Percentiles rank a stretch among this genome's conserved stretches.
These are phyloP conservation scores for Natator depressus DNA, from an alignment of 2,113 vertebrate species.

Conservation along the genomic window DNA sequence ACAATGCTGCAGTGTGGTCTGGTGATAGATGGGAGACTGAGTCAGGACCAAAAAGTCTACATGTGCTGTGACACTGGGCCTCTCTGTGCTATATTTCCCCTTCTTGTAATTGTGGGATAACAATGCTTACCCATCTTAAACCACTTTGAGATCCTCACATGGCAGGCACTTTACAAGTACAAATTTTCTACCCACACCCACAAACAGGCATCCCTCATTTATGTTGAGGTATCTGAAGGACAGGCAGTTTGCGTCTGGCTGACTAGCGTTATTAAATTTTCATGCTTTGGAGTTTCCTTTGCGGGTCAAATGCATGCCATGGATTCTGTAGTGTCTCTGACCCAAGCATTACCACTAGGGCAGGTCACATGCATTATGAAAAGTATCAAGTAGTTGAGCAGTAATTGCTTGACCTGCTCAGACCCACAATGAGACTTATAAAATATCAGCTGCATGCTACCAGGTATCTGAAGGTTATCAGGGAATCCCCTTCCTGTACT, in stretches of 20 bases:
- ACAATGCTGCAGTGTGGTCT: background rate
- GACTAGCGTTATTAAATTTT: background rate
- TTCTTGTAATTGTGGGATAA: background rate
- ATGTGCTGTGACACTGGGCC: background rate
- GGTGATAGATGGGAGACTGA: background rate
- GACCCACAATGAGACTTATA: background rate
- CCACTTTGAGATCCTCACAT: background rate
- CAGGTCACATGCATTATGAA: background rate
- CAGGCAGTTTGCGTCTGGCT: background rate
- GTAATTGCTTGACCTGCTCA: background rate
- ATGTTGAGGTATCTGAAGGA: background rate
- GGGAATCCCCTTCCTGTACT: background rate
- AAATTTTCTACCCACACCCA: background rate
- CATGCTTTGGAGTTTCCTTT: background rate
- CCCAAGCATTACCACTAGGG: background rate
- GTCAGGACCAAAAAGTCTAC: background rate
- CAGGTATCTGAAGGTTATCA: background rate
- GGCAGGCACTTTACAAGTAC: background rate
- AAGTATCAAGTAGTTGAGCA: background rate
- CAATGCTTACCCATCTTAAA: background rate
- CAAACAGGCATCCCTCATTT: background rate
- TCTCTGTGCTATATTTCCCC: background rate
- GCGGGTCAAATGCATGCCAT: background rate
- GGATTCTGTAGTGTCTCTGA: background rate
- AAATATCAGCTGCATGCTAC: background rate